phyloP scores from a whole-genome alignment of 1,140 invertebrate genomes.

The Chymomyza costata region DNA sequence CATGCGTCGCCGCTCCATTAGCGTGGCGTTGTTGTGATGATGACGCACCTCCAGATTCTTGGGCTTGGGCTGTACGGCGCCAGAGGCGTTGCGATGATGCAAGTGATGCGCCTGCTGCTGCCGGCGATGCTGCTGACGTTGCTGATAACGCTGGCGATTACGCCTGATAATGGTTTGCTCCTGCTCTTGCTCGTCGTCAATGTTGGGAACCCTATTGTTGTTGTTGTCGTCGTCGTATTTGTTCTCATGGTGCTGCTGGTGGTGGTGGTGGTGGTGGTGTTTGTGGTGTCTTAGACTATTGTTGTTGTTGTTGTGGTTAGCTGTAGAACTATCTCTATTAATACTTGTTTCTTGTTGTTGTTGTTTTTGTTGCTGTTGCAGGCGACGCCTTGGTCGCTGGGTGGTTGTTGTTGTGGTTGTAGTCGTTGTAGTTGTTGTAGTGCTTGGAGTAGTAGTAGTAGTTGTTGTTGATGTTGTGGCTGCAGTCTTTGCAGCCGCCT shows the following conservation, averaged over 20 bases:
- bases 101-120: too few relatives aligned
- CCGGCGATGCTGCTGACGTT: conserved; percentile 17
- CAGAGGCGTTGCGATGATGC: conserved; percentile 14
- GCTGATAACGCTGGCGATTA: conserved; percentile 8
- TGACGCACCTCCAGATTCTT: conserved; percentile 61
- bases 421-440: conserved; percentile 32
- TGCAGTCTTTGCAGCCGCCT: too few relatives aligned
- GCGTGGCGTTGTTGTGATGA: conserved; percentile 61
- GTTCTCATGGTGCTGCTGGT: conserved; percentile 6
- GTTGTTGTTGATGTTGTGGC: conserved; percentile 5
- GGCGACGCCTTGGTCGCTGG: conserved; percentile 15
- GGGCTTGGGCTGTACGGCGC: conserved; percentile 50
- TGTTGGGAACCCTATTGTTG: not conserved
- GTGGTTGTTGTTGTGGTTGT: conserved; percentile 34
- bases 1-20: conserved; percentile 36
- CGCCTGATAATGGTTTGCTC: conserved; percentile 8
- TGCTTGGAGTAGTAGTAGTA: conserved; percentile 13
- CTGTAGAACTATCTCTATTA: conserved; percentile 62
- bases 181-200: conserved; percentile 30
- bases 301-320: conserved; percentile 27
- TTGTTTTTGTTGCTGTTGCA: conserved; percentile 12
- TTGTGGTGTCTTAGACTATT: conserved; percentile 50
- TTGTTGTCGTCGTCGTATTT: conserved; percentile 36
- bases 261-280: conserved; percentile 15
- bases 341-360: conserved; percentile 53